These are phyloP conservation scores for Catharus bicknelli DNA, from an alignment of 2,113 vertebrate species.

Conservation along the genomic window DNA sequence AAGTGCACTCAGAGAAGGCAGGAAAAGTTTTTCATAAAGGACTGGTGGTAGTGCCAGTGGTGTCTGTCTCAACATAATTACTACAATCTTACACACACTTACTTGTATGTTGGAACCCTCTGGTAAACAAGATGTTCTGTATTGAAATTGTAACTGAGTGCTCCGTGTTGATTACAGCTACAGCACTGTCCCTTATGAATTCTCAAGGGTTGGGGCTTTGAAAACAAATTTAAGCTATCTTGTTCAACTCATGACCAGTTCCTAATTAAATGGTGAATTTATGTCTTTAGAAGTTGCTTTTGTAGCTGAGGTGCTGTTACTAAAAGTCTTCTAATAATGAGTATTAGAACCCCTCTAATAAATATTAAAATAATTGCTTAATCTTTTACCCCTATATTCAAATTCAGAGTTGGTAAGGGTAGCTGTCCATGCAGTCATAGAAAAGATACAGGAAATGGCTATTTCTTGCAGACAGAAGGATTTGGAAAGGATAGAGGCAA, in stretches of 20 bases:
- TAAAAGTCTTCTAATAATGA: neutral
- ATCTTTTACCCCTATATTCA: neutral
- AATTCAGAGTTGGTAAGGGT: neutral
- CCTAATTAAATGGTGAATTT: neutral
- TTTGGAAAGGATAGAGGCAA: neutral
- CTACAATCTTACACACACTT: neutral
- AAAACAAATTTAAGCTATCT: neutral
- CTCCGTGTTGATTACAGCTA: neutral
- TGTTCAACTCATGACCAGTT: neutral
- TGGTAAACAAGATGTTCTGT: neutral
- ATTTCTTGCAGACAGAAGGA: neutral
- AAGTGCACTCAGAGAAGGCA: too few relatives aligned
- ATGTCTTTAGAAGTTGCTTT: neutral
- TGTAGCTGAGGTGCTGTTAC: neutral
- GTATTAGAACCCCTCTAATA: neutral
- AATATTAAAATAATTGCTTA: neutral
- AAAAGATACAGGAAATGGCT: neutral
- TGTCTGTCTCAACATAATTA: too few relatives aligned
- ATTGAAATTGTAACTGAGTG: fast-evolving
- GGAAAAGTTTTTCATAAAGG: too few relatives aligned
- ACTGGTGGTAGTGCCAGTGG: too few relatives aligned
- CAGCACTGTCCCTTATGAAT: neutral
- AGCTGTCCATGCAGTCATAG: neutral
- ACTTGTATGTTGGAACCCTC: neutral
- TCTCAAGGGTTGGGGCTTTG: neutral